Percentiles rank a stretch among this genome's conserved stretches.
phyloP scores from a whole-genome alignment of 2,888 invertebrate species.

The Rhaphigaster nebulosa region DNA sequence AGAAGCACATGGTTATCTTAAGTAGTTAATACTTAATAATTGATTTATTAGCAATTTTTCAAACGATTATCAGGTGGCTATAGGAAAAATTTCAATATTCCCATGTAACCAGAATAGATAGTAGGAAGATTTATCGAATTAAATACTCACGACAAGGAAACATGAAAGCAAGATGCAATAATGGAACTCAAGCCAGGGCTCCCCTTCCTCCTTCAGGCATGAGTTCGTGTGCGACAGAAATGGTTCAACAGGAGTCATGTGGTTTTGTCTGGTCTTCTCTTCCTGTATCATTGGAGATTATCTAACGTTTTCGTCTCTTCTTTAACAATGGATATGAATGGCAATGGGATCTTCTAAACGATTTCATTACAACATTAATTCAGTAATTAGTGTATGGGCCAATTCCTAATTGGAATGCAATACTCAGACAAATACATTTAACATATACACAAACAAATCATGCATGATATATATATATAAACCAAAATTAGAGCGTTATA shows the following conservation, averaged over 20 bases:
- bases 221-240: conserved; percentile 24
- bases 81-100: too few relatives aligned
- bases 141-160: neutral
- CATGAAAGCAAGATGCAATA: neutral
- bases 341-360: neutral
- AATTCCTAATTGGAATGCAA: neutral
- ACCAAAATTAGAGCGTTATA: neutral
- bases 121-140: neutral
- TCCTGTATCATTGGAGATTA: neutral
- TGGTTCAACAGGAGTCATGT: conserved; percentile 27
- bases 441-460: neutral
- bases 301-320: neutral
- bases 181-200: neutral
- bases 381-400: neutral
- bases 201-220: neutral
- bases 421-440: neutral
- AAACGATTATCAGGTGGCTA: too few relatives aligned
- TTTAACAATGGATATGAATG: neutral
- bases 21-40: too few relatives aligned
- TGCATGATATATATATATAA: neutral
- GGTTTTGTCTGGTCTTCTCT: neutral
- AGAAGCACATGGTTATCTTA: too few relatives aligned
- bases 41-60: too few relatives aligned
- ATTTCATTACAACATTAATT: neutral
- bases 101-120: neutral